Conservation (phyloP, 2,113 vertebrate species). For the Hemiprocne comata region DNA sequence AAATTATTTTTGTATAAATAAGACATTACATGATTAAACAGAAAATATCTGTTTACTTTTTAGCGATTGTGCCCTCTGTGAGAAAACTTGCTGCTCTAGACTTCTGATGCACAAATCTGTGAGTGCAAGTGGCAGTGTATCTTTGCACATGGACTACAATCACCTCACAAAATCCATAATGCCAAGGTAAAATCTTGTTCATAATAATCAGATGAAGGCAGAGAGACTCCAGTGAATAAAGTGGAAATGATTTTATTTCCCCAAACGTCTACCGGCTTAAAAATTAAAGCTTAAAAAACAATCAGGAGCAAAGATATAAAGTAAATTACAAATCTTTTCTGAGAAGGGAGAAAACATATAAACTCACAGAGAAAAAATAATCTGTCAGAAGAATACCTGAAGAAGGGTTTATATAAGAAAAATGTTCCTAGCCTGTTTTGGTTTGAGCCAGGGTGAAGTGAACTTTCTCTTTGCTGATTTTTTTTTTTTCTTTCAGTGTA, state of each 20-base stretch:
- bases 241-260: neutral
- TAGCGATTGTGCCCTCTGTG: neutral
- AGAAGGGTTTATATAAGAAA: neutral
- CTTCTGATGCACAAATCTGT: neutral
- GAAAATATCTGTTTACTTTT: slow-evolving; percentile 40
- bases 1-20: slow-evolving; percentile 42
- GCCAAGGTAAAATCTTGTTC: neutral
- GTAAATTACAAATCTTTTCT: neutral
- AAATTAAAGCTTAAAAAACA: neutral
- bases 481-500: too few species aligned
- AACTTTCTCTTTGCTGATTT: too few species aligned
- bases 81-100: neutral
- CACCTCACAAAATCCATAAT: neutral
- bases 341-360: neutral
- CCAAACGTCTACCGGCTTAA: fast-evolving
- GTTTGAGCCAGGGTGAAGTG: too few species aligned
- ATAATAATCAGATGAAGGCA: neutral
- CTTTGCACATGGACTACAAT: neutral
- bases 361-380: neutral
- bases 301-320: neutral
- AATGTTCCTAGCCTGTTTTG: neutral
- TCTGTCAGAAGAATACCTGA: neutral
- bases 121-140: too few species aligned
- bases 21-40: slow-evolving; percentile 17
- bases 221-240: neutral